These are phyloP conservation scores for Phalacrocorax brasilianus DNA, from an alignment of 2,113 vertebrate species.

Conservation along the genomic window DNA sequence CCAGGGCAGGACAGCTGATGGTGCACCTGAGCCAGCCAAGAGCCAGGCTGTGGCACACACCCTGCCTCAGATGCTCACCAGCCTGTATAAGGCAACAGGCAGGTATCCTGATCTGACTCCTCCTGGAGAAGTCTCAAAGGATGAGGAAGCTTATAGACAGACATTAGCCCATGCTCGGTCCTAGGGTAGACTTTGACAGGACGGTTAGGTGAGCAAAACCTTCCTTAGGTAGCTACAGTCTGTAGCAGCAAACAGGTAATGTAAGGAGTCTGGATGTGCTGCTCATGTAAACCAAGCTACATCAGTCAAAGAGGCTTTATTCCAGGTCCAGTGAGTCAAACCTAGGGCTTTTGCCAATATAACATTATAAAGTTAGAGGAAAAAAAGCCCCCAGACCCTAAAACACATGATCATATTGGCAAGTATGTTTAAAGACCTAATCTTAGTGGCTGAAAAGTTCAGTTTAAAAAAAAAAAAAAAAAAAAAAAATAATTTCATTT, in stretches of 20 bases:
- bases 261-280: background rate
- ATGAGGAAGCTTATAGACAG: background rate
- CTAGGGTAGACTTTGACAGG: background rate
- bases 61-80: background rate
- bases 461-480: background rate
- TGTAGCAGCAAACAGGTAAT: background rate
- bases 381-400: background rate
- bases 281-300: background rate
- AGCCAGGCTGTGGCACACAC: accelerated
- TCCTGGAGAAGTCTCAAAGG: background rate
- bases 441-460: background rate
- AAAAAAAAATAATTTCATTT: background rate
- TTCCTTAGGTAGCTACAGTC: background rate
- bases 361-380: background rate
- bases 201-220: background rate
- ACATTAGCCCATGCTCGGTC: background rate
- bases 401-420: background rate
- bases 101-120: background rate
- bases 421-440: background rate
- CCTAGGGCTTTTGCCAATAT: background rate
- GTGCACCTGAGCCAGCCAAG: background rate
- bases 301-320: background rate
- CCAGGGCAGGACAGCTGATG: background rate
- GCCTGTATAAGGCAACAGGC: background rate
- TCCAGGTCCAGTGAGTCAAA: background rate